Conservation (phyloP, 2,113 vertebrate species). For the Formicarius rufipectus region DNA sequence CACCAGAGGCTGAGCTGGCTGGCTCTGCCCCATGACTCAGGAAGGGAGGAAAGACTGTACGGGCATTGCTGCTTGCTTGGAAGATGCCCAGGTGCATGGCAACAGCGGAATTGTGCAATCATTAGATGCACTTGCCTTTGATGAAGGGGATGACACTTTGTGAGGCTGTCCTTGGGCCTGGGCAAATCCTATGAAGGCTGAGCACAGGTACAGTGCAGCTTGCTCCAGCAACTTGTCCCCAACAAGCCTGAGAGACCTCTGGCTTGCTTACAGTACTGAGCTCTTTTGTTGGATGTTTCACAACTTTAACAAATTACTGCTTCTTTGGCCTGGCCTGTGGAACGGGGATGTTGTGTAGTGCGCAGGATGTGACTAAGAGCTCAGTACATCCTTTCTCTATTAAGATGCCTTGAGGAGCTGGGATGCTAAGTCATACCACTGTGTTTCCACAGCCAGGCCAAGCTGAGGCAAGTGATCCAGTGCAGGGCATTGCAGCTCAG, state of each 20-base stretch:
- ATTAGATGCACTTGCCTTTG: not conserved
- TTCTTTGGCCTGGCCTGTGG: not conserved
- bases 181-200: not conserved
- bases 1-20: not conserved
- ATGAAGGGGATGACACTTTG: not conserved
- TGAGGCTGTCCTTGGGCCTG: not conserved
- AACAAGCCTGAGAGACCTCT: not conserved
- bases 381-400: not conserved
- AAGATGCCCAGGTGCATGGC: accelerated
- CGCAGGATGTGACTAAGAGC: not conserved
- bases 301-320: not conserved
- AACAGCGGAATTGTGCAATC: not conserved
- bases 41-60: not conserved
- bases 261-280: not conserved
- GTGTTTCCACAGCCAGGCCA: not conserved
- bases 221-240: not conserved
- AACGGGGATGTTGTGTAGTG: not conserved
- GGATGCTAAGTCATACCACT: not conserved
- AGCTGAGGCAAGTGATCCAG: not conserved
- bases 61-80: not conserved
- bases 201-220: accelerated
- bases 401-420: not conserved
- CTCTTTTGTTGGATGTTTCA: not conserved
- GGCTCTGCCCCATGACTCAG: accelerated
- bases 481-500: not conserved